A percentile compares a stretch with the other conserved stretches of the same genome.
Evolutionary conservation across 2,888 invertebrate species (phyloP).

Genomic region (Agrotis ipsilon): DNA sequence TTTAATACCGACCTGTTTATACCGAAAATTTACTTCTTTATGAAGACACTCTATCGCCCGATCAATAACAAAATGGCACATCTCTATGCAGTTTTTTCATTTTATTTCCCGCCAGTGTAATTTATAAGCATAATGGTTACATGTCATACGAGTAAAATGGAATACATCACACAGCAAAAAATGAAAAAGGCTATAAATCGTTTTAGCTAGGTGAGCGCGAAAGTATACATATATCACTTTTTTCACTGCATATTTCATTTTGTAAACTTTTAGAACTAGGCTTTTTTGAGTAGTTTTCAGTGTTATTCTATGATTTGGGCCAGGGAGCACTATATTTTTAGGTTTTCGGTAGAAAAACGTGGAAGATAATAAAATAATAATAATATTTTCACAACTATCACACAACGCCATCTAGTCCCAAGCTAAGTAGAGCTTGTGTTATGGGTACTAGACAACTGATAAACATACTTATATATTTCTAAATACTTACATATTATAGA

Average conservation of each 20-base stretch:
- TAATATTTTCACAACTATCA: too few relatives aligned
- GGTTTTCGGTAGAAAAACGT: too few relatives aligned
- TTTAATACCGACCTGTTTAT: too few relatives aligned
- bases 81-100: neutral
- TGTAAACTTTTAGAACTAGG: constrained; percentile 14
- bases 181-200: constrained; percentile 36
- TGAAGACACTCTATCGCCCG: too few relatives aligned
- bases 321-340: neutral
- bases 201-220: constrained; percentile 27
- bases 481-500: too few relatives aligned
- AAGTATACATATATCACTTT: constrained; percentile 11
- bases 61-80: neutral
- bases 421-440: too few relatives aligned
- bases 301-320: neutral
- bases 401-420: too few relatives aligned
- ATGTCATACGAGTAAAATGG: constrained; percentile 17
- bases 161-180: constrained; percentile 18
- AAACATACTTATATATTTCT: too few relatives aligned
- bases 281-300: constrained; percentile 5
- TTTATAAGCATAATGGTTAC: constrained; percentile 11
- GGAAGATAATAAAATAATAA: too few relatives aligned
- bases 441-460: too few relatives aligned
- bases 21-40: too few relatives aligned
- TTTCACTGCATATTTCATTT: constrained; percentile 11
- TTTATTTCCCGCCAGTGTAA: neutral